Conservation (phyloP, 2,113 vertebrate species). For the Sapajus apella region DNA sequence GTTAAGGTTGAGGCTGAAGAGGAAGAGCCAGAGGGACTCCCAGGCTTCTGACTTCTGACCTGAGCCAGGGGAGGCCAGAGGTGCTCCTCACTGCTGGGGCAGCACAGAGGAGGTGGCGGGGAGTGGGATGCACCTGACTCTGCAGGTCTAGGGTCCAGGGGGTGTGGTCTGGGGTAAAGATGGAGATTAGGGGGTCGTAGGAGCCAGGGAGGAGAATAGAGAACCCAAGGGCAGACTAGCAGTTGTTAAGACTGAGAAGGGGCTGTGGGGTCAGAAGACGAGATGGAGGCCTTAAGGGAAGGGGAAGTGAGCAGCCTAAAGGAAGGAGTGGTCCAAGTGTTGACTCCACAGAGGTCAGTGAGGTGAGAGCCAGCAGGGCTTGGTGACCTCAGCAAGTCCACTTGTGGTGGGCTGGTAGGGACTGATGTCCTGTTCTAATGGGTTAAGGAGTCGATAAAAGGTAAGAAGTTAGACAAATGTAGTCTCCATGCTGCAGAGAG, state of each 20-base stretch:
- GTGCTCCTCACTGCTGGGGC: background rate
- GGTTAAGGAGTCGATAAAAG: background rate
- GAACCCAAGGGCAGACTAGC: background rate
- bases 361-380: background rate
- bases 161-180: background rate
- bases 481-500: background rate
- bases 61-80: background rate
- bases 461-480: background rate
- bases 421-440: background rate
- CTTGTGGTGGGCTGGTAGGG: background rate
- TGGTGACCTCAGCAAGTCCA: background rate
- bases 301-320: background rate
- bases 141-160: background rate
- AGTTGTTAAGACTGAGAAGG: background rate
- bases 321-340: background rate
- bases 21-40: background rate
- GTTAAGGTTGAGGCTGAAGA: background rate
- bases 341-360: background rate
- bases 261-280: background rate
- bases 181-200: background rate
- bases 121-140: fast-evolving
- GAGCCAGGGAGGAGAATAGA: background rate
- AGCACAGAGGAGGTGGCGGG: background rate
- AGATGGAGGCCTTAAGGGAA: background rate
- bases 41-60: background rate